Conservation (phyloP, 1,140 invertebrate genomes). For the Zaprionus taronus region DNA sequence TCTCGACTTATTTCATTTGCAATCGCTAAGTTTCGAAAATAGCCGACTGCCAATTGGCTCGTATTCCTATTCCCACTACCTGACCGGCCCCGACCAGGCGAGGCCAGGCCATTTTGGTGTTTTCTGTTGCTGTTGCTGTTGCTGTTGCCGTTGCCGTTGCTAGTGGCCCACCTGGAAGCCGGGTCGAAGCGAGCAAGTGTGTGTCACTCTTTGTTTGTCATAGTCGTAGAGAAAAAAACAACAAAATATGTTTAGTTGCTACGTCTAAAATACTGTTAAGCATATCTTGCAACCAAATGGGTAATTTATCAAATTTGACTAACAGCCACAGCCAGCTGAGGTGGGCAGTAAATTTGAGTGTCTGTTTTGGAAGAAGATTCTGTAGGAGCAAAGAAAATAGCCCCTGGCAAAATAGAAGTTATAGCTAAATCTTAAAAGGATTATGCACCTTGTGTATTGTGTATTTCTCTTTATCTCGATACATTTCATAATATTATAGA, state of each 20-base stretch:
- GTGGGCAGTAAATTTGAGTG: neutral
- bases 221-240: conserved; percentile 39
- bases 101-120: conserved; percentile 9
- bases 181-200: conserved; percentile 30
- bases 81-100: neutral
- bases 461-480: neutral
- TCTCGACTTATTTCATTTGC: conserved; percentile 76
- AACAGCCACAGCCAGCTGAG: neutral
- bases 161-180: conserved; percentile 25
- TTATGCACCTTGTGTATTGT: neutral
- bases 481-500: neutral
- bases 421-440: neutral
- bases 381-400: neutral
- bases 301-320: conserved; percentile 45
- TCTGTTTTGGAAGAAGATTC: neutral
- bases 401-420: too few relatives aligned
- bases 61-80: conserved; percentile 34
- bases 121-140: too few relatives aligned
- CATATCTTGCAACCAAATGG: conserved; percentile 27
- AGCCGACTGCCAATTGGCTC: conserved; percentile 43
- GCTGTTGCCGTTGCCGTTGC: neutral
- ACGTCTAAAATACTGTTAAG: conserved; percentile 50
- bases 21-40: conserved; percentile 35
- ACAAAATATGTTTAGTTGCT: conserved; percentile 50
- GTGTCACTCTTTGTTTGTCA: conserved; percentile 63